These are phyloP conservation scores for Drosophila trapezifrons DNA, from an alignment of 1,140 invertebrate genomes.

Conservation along the genomic window DNA sequence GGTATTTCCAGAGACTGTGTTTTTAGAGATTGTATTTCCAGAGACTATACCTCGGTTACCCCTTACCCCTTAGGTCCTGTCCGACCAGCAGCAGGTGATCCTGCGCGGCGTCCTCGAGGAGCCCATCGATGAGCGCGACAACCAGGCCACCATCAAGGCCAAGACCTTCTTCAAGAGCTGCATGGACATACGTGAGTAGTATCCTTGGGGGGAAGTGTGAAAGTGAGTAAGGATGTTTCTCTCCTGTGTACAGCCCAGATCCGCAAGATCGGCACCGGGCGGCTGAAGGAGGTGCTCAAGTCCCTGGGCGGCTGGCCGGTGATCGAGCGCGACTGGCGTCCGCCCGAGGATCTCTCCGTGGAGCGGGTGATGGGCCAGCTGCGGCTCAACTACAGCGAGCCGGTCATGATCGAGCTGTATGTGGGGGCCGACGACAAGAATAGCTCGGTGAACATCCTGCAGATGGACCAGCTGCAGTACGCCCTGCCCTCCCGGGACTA, in stretches of 20 bases:
- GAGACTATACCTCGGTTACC: no score
- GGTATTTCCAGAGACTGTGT: slow-evolving; percentile 80
- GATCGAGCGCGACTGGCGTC: slow-evolving; percentile 87
- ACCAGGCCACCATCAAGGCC: slow-evolving; percentile 90
- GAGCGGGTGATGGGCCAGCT: slow-evolving; percentile 89
- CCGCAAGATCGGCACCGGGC: slow-evolving; percentile 88
- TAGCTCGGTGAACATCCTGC: slow-evolving; percentile 93
- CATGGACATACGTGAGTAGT: slow-evolving; percentile 92
- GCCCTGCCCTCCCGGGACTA: slow-evolving; percentile 93
- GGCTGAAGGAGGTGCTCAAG: slow-evolving; percentile 87
- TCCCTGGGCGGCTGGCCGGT: slow-evolving; percentile 92
- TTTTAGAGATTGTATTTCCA: slow-evolving; percentile 54
- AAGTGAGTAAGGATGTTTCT: no score
- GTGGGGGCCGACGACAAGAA: slow-evolving; percentile 94
- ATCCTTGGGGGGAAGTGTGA: no score
- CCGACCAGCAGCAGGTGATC: slow-evolving; percentile 93
- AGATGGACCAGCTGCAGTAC: slow-evolving; percentile 92
- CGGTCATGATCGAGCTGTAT: slow-evolving; percentile 91
- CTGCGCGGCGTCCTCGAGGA: slow-evolving; percentile 92
- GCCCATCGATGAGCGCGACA: slow-evolving; percentile 86
- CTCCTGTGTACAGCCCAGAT: no score
- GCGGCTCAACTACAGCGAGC: slow-evolving; percentile 90
- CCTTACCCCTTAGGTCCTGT: slow-evolving; percentile 86
- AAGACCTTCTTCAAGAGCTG: slow-evolving; percentile 94
- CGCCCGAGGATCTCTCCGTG: slow-evolving; percentile 85